These are phyloP conservation scores for Caenorhabditis remanei DNA, from an alignment of 1,140 invertebrate species.

Conservation along the genomic window DNA sequence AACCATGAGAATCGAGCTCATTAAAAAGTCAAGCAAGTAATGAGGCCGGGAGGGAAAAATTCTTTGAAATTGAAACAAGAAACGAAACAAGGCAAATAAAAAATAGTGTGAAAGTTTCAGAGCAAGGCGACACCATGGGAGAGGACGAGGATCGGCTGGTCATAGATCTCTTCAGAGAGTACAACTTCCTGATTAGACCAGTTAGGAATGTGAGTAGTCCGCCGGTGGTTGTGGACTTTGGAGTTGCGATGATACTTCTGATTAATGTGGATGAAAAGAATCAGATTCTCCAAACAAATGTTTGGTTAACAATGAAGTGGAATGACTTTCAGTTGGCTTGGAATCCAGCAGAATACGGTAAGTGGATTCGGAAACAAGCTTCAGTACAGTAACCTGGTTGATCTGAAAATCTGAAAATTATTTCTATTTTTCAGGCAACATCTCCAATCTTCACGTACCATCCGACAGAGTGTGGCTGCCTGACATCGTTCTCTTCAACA, in stretches of 20 bases:
- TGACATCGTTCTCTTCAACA: slow-evolving; percentile 98
- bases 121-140: slow-evolving; percentile 55
- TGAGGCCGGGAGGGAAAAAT: not conserved
- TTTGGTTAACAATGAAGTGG: slow-evolving; percentile 83
- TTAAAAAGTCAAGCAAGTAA: slow-evolving; percentile 52
- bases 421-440: slow-evolving; percentile 22
- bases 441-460: slow-evolving; percentile 81
- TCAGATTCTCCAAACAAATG: slow-evolving; percentile 77
- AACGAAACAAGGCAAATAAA: not conserved
- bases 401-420: not conserved
- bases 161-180: slow-evolving; percentile 92
- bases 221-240: slow-evolving; percentile 89
- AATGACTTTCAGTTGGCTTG: slow-evolving; percentile 90
- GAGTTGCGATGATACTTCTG: slow-evolving; percentile 95
- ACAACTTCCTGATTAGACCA: slow-evolving; percentile 97
- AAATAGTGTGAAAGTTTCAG: not conserved
- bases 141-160: slow-evolving; percentile 88
- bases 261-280: slow-evolving; percentile 86
- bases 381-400: too few relatives aligned
- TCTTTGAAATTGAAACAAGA: not conserved
- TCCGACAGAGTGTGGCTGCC: slow-evolving; percentile 99
- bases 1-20: slow-evolving; percentile 26
- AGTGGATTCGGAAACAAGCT: not conserved
- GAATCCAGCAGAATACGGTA: slow-evolving; percentile 71
- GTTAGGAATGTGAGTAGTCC: slow-evolving; percentile 93